Evolutionary conservation across 1,140 invertebrate genomes (phyloP), one percentile per base, ranked within the genome.

Genomic region (Drosophila eugracilis): DNA sequence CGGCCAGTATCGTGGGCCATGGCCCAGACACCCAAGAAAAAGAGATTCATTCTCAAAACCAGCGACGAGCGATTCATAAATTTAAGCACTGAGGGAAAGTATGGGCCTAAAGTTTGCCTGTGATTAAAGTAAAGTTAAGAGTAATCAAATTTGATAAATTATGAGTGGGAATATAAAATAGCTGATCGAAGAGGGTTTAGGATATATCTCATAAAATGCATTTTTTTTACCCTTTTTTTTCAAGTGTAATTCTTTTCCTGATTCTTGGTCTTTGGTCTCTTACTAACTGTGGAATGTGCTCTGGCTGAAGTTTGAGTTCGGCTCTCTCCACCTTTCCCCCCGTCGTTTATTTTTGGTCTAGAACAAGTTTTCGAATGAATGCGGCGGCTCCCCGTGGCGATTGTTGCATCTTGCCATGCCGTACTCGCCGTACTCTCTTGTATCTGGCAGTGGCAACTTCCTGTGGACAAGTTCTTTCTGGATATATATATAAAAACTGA

Each of bases 21-120:
- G 32, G 47, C 39, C 52, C 71, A 74, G 58, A 74, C 57, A 52
- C 70, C 42, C 44, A 74, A 74, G 57, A 42, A 62, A 70, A 58
- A 85, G 66, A 62, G 67, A 81, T 77, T 86, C 81, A 85, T 85
- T 85, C 81, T 86, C 77, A 86, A 80, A 30, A n/a, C n/a, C n/a
- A n/a, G 55, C 52, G 42, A 60, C 4, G 32, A 66, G 50, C 81
- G 77, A 85, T 85, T 85, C 81, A 81, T 85, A 85, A 85, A 78
- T 66, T 74, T 44, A 42, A 48, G 15, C 60, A 65, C 60, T 37
- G 17, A 7, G 10, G 17, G 12, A 45, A 60, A 60, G 26, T 14
- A 26, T 0, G 1, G 1, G 4, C 10, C 0, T 1, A 1, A 4
- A 10, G n/a, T n/a, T n/a, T n/a, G n/a, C n/a, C n/a, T 17, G 15